A percentile compares a stretch with the other conserved stretches of the same genome.
Conservation (phyloP, 2,113 vertebrate species). For the Sisor rabdophorus region DNA sequence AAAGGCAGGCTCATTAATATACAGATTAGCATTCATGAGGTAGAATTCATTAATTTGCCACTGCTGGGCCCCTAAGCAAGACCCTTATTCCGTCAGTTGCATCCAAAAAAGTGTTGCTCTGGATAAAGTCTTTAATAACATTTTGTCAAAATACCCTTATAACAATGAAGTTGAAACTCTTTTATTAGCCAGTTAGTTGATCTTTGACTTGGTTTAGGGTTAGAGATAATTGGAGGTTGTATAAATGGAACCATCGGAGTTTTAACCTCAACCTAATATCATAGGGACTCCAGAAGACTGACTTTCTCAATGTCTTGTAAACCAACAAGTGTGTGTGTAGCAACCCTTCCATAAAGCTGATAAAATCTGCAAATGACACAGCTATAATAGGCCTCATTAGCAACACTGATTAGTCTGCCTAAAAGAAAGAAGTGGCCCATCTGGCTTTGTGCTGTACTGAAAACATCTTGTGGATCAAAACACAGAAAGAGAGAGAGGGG, state of each 20-base stretch:
- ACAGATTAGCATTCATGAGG: too few relatives aligned
- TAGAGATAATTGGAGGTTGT: neutral
- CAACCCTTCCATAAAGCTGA: neutral
- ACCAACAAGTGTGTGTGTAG: neutral
- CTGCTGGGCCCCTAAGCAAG: too few relatives aligned
- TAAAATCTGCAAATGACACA: neutral
- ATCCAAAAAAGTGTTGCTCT: too few relatives aligned
- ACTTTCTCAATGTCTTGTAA: neutral
- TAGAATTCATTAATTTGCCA: too few relatives aligned
- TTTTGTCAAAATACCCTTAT: neutral
- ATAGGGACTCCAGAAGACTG: neutral
- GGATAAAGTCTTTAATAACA: neutral
- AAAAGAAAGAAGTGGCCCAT: neutral
- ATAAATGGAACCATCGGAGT: neutral
- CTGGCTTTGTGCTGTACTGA: neutral
- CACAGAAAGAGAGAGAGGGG: too few relatives aligned
- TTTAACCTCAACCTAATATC: neutral
- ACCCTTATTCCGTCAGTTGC: too few relatives aligned
- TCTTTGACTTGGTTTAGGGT: neutral
- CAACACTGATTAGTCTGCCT: neutral
- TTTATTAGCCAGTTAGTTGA: neutral
- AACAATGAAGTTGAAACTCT: neutral
- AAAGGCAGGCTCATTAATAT: too few relatives aligned
- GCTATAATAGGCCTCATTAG: conserved; percentile 1
- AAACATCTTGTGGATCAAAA: neutral